Percentiles rank a stretch among this genome's conserved stretches.
Evolutionary conservation across 2,888 invertebrate species (phyloP).

Genomic region (Trachelus tabidus): DNA sequence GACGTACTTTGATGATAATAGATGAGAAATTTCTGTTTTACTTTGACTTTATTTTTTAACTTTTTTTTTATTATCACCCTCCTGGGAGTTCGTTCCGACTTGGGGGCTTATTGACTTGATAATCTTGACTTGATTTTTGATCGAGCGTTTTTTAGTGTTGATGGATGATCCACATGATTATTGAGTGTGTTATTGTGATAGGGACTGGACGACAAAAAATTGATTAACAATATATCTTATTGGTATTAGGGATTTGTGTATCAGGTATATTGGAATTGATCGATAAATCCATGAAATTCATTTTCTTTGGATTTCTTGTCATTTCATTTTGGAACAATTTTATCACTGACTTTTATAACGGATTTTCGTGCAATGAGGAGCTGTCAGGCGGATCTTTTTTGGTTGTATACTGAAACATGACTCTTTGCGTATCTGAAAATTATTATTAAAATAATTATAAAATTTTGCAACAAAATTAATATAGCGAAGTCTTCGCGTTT

Average conservation of each 20-base stretch:
- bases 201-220: background rate
- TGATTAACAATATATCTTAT: background rate
- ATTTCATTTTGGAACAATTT: background rate
- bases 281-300: background rate
- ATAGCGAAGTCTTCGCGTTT: background rate
- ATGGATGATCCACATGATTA: background rate
- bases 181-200: background rate
- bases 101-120: conserved; percentile 42
- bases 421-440: background rate
- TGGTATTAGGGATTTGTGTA: background rate
- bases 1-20: background rate
- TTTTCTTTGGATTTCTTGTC: background rate
- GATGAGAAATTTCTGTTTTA: background rate
- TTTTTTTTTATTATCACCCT: conserved; percentile 10
- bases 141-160: background rate
- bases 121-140: conserved; percentile 36
- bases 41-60: background rate
- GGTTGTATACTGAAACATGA: background rate
- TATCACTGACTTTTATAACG: background rate
- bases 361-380: background rate
- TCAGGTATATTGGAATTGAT: background rate
- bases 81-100: conserved; percentile 34
- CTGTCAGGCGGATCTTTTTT: background rate
- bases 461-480: background rate
- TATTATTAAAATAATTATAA: background rate